Conservation (phyloP, 1,140 invertebrate genomes). For the Myzus persicae region DNA sequence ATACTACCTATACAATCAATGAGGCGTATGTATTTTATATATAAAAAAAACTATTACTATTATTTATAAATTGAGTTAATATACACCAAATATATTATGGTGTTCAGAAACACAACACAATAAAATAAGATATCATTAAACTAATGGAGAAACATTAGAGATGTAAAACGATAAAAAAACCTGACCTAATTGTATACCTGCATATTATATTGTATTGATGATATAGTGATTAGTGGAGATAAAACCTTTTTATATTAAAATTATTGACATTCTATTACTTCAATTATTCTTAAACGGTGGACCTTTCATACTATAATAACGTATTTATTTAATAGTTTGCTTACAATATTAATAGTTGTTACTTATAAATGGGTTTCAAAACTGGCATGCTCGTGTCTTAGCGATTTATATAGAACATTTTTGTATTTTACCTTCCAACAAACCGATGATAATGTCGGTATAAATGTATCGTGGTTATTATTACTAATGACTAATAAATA, state of each 20-base stretch:
- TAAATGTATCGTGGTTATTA: not conserved
- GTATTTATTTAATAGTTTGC: not conserved
- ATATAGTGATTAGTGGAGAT: not conserved
- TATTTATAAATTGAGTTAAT: not conserved
- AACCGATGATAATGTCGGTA: not conserved
- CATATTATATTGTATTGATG: not conserved
- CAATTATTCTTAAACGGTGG: not conserved
- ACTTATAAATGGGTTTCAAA: not conserved
- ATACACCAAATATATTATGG: not conserved
- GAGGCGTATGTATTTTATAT: not conserved
- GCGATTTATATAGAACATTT: not conserved
- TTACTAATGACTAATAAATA: not conserved
- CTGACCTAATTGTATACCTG: not conserved
- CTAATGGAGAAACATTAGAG: not conserved
- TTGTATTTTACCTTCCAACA: not conserved
- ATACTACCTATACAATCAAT: not conserved
- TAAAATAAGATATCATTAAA: not conserved
- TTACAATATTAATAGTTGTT: not conserved
- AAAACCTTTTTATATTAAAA: slow-evolving; percentile 20
- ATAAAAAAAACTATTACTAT: not conserved
- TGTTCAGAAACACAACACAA: not conserved
- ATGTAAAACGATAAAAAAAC: slow-evolving; percentile 13
- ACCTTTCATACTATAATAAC: not conserved
- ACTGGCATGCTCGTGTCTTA: not conserved
- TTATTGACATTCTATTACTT: not conserved